phyloP scores from a whole-genome alignment of 2,888 invertebrate genomes.

The Nomada fucata region DNA sequence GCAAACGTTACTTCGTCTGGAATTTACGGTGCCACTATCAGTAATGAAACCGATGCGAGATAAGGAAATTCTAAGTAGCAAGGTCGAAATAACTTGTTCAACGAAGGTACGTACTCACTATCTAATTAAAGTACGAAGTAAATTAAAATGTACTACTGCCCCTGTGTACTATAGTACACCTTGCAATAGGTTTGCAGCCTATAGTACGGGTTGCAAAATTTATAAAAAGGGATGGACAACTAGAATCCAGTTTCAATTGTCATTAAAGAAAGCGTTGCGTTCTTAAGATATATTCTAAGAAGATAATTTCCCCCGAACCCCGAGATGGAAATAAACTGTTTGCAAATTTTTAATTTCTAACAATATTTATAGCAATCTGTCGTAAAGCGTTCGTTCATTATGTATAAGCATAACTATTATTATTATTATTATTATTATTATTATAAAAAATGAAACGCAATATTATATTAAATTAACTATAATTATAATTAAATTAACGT shows the following conservation, averaged over 20 bases:
- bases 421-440: too few species aligned
- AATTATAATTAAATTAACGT: too few species aligned
- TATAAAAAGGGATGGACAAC: slow-evolving; percentile 4
- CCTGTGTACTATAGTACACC: background rate
- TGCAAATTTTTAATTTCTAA: too few species aligned
- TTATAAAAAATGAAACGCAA: too few species aligned
- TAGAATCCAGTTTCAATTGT: background rate
- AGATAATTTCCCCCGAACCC: background rate
- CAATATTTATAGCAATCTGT: too few species aligned
- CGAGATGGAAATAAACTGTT: too few species aligned
- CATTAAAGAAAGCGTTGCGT: background rate
- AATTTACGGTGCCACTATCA: slow-evolving; percentile 30
- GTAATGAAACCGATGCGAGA: slow-evolving; percentile 41
- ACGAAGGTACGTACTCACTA: slow-evolving; percentile 39
- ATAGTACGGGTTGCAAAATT: slow-evolving; percentile 13
- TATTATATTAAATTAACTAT: too few species aligned
- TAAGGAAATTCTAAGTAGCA: slow-evolving; percentile 44
- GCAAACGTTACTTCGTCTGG: slow-evolving; percentile 23
- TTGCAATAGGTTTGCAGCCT: background rate
- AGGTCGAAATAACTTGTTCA: slow-evolving; percentile 53
- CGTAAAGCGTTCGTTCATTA: too few species aligned
- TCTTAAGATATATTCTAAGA: background rate
- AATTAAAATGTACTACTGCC: slow-evolving; percentile 46
- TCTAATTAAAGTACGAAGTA: slow-evolving; percentile 32
- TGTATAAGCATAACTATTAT: too few species aligned